Base-by-base conservation (phyloP, 2,113 vertebrate genomes). In the Oplegnathus fasciatus region DNA sequence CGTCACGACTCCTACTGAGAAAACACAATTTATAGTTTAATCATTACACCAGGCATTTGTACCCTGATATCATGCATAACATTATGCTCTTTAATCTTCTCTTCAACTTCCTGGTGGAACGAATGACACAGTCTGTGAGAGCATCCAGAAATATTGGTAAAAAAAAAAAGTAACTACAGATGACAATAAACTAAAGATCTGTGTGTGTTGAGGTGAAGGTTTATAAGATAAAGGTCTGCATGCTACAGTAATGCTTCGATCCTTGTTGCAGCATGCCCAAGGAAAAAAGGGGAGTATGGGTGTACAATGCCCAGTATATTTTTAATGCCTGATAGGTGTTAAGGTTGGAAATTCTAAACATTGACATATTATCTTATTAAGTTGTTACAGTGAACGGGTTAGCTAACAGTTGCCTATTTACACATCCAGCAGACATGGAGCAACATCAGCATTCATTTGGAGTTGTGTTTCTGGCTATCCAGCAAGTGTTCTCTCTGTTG, bases 51-150 rank as follows among this genome's bases (percentile, higher is more conserved):
- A n/a, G n/a, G n/a, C n/a, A n/a, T n/a, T n/a, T n/a, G n/a, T n/a
- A n/a, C n/a, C n/a, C n/a, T n/a, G n/a, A n/a, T n/a, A n/a, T n/a
- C n/a, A n/a, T n/a, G n/a, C 32, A 85, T 68, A 44, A 52, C 46
- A 48, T 52, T 22, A 28, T 74, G 65, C n/a, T 61, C 55, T 89
- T 82, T 85, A 48, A 66, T 74, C 62, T 52, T 30, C 37, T 50
- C 9, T 26, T 54, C 8, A 50, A 46, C n/a, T 80, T 83, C 48
- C 34, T 46, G 10, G 22, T 30, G 2, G 13, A 80, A 40, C 32
- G 10, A 18, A 24, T 4, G 2, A 24, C 26, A 24, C 14, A 32
- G 24, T 50, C 9, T n/a, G 0, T 55, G 13, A 67, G 58, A 67
- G 3, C 26, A 7, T 13, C 7, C 60, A 14, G 6, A 42, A 18